Conservation (phyloP, 2,113 vertebrate species). For the Setophaga petechia region DNA sequence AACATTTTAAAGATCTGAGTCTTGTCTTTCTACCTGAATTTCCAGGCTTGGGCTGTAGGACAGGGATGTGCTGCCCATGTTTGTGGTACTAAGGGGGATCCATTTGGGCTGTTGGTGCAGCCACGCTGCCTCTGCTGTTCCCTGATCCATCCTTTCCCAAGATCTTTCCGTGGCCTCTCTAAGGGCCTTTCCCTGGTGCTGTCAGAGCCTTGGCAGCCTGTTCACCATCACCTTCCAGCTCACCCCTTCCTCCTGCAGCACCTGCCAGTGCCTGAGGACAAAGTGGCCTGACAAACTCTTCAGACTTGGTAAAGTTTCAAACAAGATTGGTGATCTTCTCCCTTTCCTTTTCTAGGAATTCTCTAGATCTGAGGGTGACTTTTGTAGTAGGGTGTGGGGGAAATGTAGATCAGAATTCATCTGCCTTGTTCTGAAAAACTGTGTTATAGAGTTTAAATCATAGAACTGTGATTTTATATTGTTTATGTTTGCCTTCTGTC, state of each 20-base stretch:
- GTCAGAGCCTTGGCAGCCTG: background rate
- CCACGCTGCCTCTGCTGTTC: background rate
- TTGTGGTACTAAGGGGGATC: background rate
- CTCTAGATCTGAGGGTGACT: background rate
- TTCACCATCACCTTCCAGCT: background rate
- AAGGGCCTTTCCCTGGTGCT: background rate
- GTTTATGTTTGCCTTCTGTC: background rate
- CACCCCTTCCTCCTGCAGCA: background rate
- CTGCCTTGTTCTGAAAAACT: background rate
- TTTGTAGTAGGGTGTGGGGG: background rate
- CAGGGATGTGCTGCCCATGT: background rate
- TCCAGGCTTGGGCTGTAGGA: background rate
- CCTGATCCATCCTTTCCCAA: background rate
- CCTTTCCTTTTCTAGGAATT: background rate
- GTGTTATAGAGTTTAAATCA: background rate
- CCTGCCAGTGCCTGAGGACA: background rate
- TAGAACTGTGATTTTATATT: background rate
- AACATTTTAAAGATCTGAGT: background rate
- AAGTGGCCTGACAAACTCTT: background rate
- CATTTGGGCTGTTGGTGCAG: background rate
- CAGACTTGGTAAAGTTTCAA: background rate
- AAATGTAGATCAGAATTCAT: background rate
- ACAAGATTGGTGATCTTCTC: background rate
- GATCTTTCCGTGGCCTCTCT: background rate
- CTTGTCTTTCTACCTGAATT: background rate